A percentile compares a stretch with the other conserved stretches of the same genome.
Evolutionary conservation across 2,797 vertebrate species (phyloP).

Genomic region (Luscinia luscinia): DNA sequence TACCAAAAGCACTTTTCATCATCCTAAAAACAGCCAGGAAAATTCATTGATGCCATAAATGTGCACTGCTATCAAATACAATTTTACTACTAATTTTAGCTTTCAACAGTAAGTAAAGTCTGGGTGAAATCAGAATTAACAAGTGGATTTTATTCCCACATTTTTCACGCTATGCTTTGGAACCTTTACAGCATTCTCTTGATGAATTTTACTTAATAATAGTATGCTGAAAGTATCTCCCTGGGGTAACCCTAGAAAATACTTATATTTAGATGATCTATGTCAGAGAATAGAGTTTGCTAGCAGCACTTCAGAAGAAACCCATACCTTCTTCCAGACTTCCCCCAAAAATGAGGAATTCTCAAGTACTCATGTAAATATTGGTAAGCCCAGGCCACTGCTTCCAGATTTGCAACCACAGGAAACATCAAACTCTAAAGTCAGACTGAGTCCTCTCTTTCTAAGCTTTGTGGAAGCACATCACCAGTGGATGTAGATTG

Average conservation of each 20-base stretch:
- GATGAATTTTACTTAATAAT: neutral
- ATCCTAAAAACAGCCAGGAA: neutral
- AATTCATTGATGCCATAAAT: neutral
- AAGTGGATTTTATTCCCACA: neutral
- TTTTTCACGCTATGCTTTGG: neutral
- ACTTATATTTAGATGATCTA: neutral
- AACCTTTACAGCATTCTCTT: neutral
- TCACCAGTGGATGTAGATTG: neutral
- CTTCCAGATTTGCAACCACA: neutral
- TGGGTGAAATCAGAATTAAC: neutral
- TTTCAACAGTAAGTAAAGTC: neutral
- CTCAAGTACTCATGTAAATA: neutral
- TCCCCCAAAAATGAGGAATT: neutral
- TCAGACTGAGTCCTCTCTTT: neutral
- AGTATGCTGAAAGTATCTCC: neutral
- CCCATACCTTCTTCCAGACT: neutral
- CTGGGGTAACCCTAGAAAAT: neutral
- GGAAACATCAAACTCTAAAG: neutral
- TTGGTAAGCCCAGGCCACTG: neutral
- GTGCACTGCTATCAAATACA: neutral
- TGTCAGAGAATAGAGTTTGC: neutral
- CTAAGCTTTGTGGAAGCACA: neutral
- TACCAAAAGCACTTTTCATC: neutral
- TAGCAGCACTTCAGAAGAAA: neutral
- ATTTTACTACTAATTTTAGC: neutral